These are phyloP conservation scores for Drosophila rhopaloa DNA, from an alignment of 1,140 invertebrate genomes.

Conservation along the genomic window DNA sequence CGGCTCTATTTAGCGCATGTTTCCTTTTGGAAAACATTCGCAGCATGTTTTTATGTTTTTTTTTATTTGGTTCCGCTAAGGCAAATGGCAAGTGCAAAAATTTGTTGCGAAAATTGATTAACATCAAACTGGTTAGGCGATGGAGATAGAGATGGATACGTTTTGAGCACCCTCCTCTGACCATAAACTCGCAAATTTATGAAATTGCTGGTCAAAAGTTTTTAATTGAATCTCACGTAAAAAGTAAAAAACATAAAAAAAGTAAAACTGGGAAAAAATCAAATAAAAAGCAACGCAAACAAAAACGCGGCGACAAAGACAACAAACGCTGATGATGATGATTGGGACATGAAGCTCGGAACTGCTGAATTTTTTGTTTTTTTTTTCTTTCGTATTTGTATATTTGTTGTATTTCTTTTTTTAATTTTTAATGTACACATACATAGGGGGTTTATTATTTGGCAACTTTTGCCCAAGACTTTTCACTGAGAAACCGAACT, in stretches of 20 bases:
- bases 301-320: slow-evolving; percentile 57
- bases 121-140: slow-evolving; percentile 71
- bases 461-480: slow-evolving; percentile 50
- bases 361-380: slow-evolving; percentile 25
- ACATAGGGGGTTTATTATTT: slow-evolving; percentile 39
- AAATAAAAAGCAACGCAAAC: slow-evolving; percentile 47
- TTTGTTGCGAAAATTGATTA: slow-evolving; percentile 82
- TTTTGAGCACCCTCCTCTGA: neutral
- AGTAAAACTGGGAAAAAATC: slow-evolving; percentile 22
- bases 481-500: slow-evolving; percentile 51
- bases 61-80: slow-evolving; percentile 35
- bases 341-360: slow-evolving; percentile 49
- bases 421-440: slow-evolving; percentile 16
- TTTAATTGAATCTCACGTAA: slow-evolving; percentile 71
- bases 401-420: slow-evolving; percentile 5
- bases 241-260: slow-evolving; percentile 33
- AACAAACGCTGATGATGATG: slow-evolving; percentile 44
- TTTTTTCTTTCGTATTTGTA: slow-evolving; percentile 6
- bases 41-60: slow-evolving; percentile 43
- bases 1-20: slow-evolving; percentile 41
- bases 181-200: slow-evolving; percentile 42
- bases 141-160: slow-evolving; percentile 4
- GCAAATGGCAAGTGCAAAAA: slow-evolving; percentile 79
- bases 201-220: slow-evolving; percentile 69
- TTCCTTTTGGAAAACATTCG: slow-evolving; percentile 44